phyloP scores from a whole-genome alignment of 2,113 vertebrate genomes.

The Meles meles region DNA sequence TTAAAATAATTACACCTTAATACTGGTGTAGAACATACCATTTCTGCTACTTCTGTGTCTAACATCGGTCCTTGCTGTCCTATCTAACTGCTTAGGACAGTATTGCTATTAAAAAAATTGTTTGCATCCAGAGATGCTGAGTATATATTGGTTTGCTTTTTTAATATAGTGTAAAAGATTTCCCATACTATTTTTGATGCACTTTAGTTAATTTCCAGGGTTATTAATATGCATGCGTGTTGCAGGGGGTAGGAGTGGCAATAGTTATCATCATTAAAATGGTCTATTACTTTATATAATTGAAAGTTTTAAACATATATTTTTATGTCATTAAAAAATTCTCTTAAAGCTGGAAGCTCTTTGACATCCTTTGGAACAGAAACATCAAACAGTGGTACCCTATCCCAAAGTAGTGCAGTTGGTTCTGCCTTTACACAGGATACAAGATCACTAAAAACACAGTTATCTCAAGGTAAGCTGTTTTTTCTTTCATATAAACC shows the following conservation, averaged over 20 bases:
- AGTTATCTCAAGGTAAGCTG: slow-evolving; percentile 86
- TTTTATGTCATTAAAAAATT: slow-evolving; percentile 30
- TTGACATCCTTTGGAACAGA: slow-evolving; percentile 88
- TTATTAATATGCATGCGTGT: neutral
- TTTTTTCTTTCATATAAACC: neutral
- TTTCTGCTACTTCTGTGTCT: slow-evolving; percentile 15
- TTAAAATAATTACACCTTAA: slow-evolving; percentile 20
- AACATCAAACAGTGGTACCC: slow-evolving; percentile 78
- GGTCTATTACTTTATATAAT: neutral
- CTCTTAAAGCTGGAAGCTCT: slow-evolving; percentile 86
- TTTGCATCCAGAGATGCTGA: neutral
- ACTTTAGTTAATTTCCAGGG: neutral
- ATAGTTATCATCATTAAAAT: neutral
- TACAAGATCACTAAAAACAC: slow-evolving; percentile 85
- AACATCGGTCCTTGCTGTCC: neutral
- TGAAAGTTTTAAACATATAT: neutral
- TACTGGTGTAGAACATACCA: neutral
- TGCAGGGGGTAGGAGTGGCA: neutral
- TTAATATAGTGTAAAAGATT: neutral
- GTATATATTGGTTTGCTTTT: neutral
- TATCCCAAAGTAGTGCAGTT: slow-evolving; percentile 84
- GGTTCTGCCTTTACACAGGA: slow-evolving; percentile 85
- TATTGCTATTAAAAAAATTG: neutral
- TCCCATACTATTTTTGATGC: neutral
- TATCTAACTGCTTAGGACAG: neutral